Base-by-base conservation (phyloP, 2,797 vertebrate species). In the Etheostoma nigrum region DNA sequence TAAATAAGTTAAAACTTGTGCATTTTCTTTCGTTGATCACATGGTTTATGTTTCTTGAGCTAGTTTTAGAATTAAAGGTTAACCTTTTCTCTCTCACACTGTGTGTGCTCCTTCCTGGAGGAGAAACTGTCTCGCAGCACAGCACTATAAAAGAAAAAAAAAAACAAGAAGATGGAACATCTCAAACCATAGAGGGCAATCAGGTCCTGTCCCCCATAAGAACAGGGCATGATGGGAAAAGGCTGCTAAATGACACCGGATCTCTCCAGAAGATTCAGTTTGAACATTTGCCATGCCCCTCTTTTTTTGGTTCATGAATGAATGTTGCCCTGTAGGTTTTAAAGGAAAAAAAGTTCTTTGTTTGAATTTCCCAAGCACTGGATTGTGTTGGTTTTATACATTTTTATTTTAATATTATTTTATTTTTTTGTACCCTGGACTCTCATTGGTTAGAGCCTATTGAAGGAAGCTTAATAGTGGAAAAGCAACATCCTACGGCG, bases 1-100 rank as follows among this genome's bases (percentile, higher is more conserved):
- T 91, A 97, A 98, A 96, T 98, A 98, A 99, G 97, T 99, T 98
- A 98, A 95, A 95, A 98, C 97, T 97, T 99, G 97, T 99, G 97
- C 96, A 96, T 93, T 93, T 93, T 40, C 30, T 40, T 98, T 96
- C 95, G 96, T 97, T 97, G 96, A 97, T 97, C 97, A 97, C 97
- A 96, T 96, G 93, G 95, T 97, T 95, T 97, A 96, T 89, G 96
- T 98, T 97, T 97, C 96, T 96, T 98, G 96, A 96, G 95, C 97
- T 99, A 99, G 98, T 98, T 97, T 97, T 99, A 99, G 97, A 97
- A 97, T 88, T 95, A 95, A 95, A 92, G 94, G 95, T 95, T 94
- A 96, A 96, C 95, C 96, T 97, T 96, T 96, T 91, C 87, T 89
- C 91, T 93, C 89, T 96, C 97, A 98, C 98, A 98, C 97, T 98